These are phyloP conservation scores for Epinotia ramella DNA, from an alignment of 2,888 invertebrate genomes.

Conservation along the genomic window DNA sequence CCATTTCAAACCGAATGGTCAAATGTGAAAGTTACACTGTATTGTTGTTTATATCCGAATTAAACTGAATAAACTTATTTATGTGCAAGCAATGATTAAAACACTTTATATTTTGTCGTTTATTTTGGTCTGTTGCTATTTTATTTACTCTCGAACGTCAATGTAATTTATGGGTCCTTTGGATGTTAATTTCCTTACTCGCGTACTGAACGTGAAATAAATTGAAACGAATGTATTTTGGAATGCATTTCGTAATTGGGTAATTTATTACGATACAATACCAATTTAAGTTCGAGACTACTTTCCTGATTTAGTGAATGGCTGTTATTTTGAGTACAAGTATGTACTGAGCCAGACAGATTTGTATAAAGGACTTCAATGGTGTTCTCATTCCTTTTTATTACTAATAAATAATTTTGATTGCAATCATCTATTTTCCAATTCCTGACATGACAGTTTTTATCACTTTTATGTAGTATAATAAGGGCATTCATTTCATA, in stretches of 20 bases:
- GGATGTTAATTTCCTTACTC: slow-evolving; percentile 32
- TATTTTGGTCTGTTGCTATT: not conserved
- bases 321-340: not conserved
- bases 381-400: too few species aligned
- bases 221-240: slow-evolving; percentile 23
- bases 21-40: not conserved
- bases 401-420: too few species aligned
- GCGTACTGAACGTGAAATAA: slow-evolving; percentile 16
- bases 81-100: not conserved
- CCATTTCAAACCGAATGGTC: slow-evolving; percentile 4
- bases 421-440: too few species aligned
- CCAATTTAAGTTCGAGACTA: slow-evolving; percentile 3
- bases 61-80: not conserved
- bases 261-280: not conserved
- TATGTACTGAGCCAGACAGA: too few species aligned
- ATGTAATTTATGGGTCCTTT: slow-evolving; percentile 25
- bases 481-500: too few species aligned
- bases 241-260: slow-evolving; percentile 1
- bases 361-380: not conserved
- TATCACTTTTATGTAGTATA: too few species aligned
- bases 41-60: not conserved
- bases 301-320: not conserved
- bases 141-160: slow-evolving; percentile 22
- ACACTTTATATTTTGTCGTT: not conserved
- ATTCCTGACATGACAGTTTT: too few species aligned